Evolutionary conservation across 2,888 invertebrate species (phyloP), one percentile per base, ranked within the genome.

Genomic region (Ectemnius lituratus): DNA sequence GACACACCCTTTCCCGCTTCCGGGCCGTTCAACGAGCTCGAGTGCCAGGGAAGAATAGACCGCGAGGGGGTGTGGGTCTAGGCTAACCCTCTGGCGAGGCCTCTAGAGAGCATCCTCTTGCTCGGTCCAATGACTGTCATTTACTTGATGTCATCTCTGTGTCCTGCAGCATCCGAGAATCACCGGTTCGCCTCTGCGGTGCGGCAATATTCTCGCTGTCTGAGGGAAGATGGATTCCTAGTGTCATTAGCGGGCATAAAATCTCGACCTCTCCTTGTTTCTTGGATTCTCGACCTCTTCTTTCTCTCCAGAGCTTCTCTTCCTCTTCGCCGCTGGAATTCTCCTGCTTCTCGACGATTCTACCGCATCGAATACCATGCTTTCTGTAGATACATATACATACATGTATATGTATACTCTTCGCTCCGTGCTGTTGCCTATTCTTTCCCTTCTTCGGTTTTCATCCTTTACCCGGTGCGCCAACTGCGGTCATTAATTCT

Each of bases 401-500:
- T 37, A 11, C 37, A 37, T 37, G 37, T 37, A 37, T 37, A 37
- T 37, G 8, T 37, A 37, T 37, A 4, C 47, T 46, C 18, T n/a
- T 45, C 63, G 20, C 63, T 13, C 28, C 14, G 47, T 62, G 46
- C 28, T 59, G 45, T 59, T 13, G 8, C n/a, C 16, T 16, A 4
- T 27, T 23, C 66, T 45, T 47, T 67, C 57, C 60, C 45, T 62
- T 56, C 67, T 65, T 47, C 61, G 20, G 62, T 56, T 37, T 66
- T 66, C 64, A 57, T n/a, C 67, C 70, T 18, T 23, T 46, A 67
- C 71, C 76, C 62, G 70, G 65, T 65, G 76, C 66, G 75, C 72
- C 82, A 82, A 78, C 80, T 78, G 82, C 80, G 76, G 80, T 75
- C 82, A 80, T 82, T 82, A 80, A 82, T 82, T 82, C 75, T 73